phyloP scores from a whole-genome alignment of 1,140 invertebrate species.

The Drosophila sulfurigaster region DNA sequence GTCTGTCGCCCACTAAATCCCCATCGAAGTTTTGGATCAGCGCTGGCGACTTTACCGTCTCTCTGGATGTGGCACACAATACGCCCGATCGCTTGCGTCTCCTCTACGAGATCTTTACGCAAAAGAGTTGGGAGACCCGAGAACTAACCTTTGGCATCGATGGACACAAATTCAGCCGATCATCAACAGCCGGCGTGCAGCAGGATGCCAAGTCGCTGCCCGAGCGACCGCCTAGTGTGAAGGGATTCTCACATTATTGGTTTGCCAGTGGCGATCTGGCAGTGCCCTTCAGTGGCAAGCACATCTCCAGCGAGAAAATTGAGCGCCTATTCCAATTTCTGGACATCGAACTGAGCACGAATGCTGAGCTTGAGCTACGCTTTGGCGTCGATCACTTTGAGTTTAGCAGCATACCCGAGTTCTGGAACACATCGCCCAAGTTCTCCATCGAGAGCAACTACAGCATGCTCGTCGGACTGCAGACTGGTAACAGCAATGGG shows the following conservation, averaged over 20 bases:
- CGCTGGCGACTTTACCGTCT: constrained; percentile 66
- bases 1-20: constrained; percentile 14
- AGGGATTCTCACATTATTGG: constrained; percentile 79
- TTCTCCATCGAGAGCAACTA: constrained; percentile 81
- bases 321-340: constrained; percentile 70
- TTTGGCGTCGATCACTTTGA: constrained; percentile 78
- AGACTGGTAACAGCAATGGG: constrained; percentile 72
- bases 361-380: constrained; percentile 41
- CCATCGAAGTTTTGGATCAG: constrained; percentile 72
- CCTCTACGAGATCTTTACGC: constrained; percentile 75
- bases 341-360: constrained; percentile 25
- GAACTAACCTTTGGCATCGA: constrained; percentile 79
- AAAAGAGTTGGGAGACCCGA: constrained; percentile 67
- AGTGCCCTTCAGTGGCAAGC: constrained; percentile 73
- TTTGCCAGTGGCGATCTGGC: constrained; percentile 76
- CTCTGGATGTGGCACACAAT: constrained; percentile 62
- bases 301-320: constrained; percentile 59
- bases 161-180: constrained; percentile 58
- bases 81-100: constrained; percentile 60
- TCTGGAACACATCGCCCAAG: constrained; percentile 59
- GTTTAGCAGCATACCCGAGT: constrained; percentile 71
- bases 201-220: constrained; percentile 23
- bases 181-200: neutral
- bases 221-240: constrained; percentile 50
- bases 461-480: constrained; percentile 79